A percentile compares a stretch with the other conserved stretches of the same genome.
Evolutionary conservation across 2,888 invertebrate genomes (phyloP).

Genomic region (Macrophya annulata): DNA sequence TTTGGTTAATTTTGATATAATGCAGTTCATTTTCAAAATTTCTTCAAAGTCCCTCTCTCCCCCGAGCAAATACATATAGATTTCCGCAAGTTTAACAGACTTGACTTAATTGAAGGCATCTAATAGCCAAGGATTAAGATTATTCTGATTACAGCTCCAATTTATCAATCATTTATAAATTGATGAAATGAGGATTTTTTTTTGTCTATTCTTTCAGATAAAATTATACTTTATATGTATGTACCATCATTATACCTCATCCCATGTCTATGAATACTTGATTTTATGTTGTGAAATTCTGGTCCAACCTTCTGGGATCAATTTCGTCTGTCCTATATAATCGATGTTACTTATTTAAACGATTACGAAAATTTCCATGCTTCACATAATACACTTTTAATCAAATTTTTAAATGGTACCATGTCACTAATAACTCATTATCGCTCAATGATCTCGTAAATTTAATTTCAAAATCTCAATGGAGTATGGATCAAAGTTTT

Average conservation of each 20-base stretch:
- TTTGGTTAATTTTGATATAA: too few relatives aligned
- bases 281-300: neutral
- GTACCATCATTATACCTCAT: neutral
- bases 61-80: neutral
- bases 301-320: neutral
- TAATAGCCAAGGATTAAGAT: neutral
- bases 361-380: neutral
- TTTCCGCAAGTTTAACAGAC: conserved; percentile 11
- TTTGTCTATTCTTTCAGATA: neutral
- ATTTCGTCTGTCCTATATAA: neutral
- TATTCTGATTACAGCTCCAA: neutral
- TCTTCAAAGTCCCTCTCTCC: neutral
- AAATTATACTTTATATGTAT: neutral
- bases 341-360: conserved; percentile 33
- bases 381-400: neutral
- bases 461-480: neutral
- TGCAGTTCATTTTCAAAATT: too few relatives aligned
- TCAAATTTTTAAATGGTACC: conserved; percentile 33
- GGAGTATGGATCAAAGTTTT: neutral
- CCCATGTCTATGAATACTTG: neutral
- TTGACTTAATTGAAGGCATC: neutral
- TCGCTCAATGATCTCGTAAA: conserved; percentile 6
- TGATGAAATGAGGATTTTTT: neutral
- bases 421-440: conserved; percentile 23
- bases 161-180: neutral